Evolutionary conservation across 2,113 vertebrate species (phyloP).

Genomic region (Seriola quinqueradiata): DNA sequence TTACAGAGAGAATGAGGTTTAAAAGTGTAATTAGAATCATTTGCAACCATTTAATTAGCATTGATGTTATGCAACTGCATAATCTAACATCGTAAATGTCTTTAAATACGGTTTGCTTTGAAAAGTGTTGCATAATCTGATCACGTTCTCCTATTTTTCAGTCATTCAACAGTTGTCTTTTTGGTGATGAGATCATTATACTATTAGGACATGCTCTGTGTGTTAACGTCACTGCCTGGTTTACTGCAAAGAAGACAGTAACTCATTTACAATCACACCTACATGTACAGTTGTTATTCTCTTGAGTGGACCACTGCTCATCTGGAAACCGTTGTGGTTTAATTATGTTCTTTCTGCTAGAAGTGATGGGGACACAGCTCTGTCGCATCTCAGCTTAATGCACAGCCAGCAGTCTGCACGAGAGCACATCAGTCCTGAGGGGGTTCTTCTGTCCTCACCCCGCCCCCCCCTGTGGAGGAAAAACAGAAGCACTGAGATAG

Average conservation of each 20-base stretch:
- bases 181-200: neutral
- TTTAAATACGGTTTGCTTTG: neutral
- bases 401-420: constrained; percentile 60
- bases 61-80: neutral
- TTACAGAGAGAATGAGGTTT: neutral
- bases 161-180: neutral
- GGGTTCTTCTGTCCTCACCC: constrained; percentile 40
- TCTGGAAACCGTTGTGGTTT: constrained; percentile 44
- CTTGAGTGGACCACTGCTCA: constrained; percentile 9
- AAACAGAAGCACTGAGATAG: constrained; percentile 30
- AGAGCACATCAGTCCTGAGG: constrained; percentile 57
- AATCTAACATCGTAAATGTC: neutral
- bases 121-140: neutral
- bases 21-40: neutral
- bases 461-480: constrained; percentile 44
- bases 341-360: constrained; percentile 46
- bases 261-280: neutral
- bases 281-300: neutral
- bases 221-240: neutral
- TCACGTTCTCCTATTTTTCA: neutral
- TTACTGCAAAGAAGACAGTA: neutral
- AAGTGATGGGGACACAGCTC: constrained; percentile 32
- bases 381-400: constrained; percentile 38
- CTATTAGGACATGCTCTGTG: neutral
- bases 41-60: neutral